Evolutionary conservation across 2,113 vertebrate genomes (phyloP).

Genomic region (Scomber japonicus): DNA sequence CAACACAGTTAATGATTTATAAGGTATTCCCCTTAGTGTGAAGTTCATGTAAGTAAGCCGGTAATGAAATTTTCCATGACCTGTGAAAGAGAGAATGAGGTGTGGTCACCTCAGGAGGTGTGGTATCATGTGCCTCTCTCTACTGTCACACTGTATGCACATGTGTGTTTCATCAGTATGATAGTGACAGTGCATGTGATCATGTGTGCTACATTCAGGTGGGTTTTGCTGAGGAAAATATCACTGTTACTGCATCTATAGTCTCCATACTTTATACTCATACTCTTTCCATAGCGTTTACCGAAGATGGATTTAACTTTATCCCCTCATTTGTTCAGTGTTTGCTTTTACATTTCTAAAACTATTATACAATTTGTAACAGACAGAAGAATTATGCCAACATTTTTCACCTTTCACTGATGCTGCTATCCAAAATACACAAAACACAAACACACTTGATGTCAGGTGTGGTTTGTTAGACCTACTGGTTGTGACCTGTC

Average conservation of each 20-base stretch:
- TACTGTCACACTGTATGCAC: neutral
- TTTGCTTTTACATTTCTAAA: neutral
- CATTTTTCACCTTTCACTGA: neutral
- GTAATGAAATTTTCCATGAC: conserved; percentile 19
- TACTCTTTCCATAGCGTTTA: no score
- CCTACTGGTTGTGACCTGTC: conserved; percentile 8
- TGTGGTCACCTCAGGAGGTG: neutral
- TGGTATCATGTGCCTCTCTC: neutral
- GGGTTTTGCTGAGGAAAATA: neutral
- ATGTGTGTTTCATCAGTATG: neutral
- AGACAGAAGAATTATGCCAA: no score
- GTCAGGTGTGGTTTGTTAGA: conserved; percentile 5
- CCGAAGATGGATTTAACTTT: no score
- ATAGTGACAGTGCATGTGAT: neutral
- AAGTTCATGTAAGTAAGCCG: neutral
- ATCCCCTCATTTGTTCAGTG: no score
- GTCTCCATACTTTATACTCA: no score
- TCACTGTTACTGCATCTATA: neutral
- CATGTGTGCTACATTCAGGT: neutral
- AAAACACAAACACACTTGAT: neutral
- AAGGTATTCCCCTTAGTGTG: neutral
- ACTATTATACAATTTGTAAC: neutral
- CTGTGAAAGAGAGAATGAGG: conserved; percentile 13
- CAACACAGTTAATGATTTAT: neutral
- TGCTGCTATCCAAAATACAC: neutral